A percentile compares a stretch with the other conserved stretches of the same genome.
These are phyloP conservation scores for Huso huso DNA, from an alignment of 2,797 vertebrate genomes.

Conservation along the genomic window DNA sequence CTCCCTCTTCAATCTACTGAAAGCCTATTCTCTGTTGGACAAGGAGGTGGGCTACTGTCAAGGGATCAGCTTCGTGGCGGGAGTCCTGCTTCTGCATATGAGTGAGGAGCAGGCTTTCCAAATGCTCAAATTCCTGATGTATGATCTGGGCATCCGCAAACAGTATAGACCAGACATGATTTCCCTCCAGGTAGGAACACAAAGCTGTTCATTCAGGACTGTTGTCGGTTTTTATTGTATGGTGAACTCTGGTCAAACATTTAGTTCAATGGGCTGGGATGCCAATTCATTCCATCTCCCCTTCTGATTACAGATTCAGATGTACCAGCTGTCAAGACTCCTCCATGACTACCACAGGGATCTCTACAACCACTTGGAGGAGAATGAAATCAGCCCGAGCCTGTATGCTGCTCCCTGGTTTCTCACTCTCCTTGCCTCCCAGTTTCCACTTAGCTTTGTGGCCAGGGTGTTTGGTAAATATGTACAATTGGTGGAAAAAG, in stretches of 20 bases:
- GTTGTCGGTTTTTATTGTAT: too few relatives aligned
- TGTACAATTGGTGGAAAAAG: too few relatives aligned
- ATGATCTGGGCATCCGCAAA: slow-evolving; percentile 86
- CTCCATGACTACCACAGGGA: slow-evolving; percentile 93
- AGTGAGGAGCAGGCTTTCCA: slow-evolving; percentile 98
- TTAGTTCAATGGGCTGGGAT: too few relatives aligned
- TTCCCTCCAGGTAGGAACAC: slow-evolving; percentile 75
- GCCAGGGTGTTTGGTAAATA: slow-evolving; percentile 89
- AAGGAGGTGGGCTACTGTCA: slow-evolving; percentile 98
- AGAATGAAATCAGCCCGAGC: slow-evolving; percentile 91
- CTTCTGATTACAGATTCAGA: slow-evolving; percentile 74
- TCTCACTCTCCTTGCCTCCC: slow-evolving; percentile 90
- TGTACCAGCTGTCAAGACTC: slow-evolving; percentile 96
- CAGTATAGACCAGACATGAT: slow-evolving; percentile 96
- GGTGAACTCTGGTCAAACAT: too few relatives aligned
- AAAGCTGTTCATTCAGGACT: too few relatives aligned
- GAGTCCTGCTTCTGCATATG: slow-evolving; percentile 92
- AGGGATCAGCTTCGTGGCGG: slow-evolving; percentile 94
- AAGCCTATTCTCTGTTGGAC: slow-evolving; percentile 96
- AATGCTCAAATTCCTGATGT: slow-evolving; percentile 96
- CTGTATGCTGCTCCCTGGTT: slow-evolving; percentile 97
- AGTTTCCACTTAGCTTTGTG: slow-evolving; percentile 91
- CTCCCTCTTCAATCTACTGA: slow-evolving; percentile 93
- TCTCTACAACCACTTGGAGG: slow-evolving; percentile 90
- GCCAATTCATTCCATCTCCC: neutral